These are phyloP conservation scores for Apodemia zela DNA, from an alignment of 2,888 invertebrate genomes.

Conservation along the genomic window DNA sequence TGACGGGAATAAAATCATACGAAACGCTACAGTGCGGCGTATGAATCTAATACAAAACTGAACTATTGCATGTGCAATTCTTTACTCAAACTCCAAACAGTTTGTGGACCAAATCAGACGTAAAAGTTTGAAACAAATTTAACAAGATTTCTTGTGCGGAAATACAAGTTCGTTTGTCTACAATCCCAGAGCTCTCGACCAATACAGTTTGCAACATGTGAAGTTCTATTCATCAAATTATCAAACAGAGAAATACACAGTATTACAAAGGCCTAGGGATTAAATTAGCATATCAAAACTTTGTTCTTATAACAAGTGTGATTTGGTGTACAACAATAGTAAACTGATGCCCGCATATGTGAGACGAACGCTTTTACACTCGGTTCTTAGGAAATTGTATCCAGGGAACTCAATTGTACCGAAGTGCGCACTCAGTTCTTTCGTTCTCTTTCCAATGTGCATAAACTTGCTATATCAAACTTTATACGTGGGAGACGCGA, in stretches of 20 bases:
- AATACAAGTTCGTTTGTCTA: constrained; percentile 33
- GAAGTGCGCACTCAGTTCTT: constrained; percentile 53
- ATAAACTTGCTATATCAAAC: constrained; percentile 50
- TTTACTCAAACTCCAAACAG: constrained; percentile 24
- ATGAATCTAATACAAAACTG: constrained; percentile 9
- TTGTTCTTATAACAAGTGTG: constrained; percentile 12
- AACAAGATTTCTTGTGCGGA: constrained; percentile 30
- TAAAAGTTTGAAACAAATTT: constrained; percentile 35
- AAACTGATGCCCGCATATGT: constrained; percentile 48
- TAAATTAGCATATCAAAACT: constrained; percentile 22
- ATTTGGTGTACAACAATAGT: constrained; percentile 31
- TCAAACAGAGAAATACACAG: not conserved
- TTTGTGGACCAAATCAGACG: constrained; percentile 21
- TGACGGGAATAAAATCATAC: not conserved
- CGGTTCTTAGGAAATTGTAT: constrained; percentile 49
- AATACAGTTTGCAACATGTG: constrained; percentile 17
- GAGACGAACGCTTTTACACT: constrained; percentile 48
- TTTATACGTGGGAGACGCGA: constrained; percentile 42
- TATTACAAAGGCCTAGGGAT: constrained; percentile 12
- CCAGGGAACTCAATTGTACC: constrained; percentile 52
- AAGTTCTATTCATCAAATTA: not conserved
- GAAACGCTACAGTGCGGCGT: not conserved
- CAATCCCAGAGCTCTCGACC: constrained; percentile 24
- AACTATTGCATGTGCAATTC: constrained; percentile 17
- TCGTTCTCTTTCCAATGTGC: constrained; percentile 46